phyloP scores from a whole-genome alignment of 2,113 vertebrate species.

The Spilogale gracilis region DNA sequence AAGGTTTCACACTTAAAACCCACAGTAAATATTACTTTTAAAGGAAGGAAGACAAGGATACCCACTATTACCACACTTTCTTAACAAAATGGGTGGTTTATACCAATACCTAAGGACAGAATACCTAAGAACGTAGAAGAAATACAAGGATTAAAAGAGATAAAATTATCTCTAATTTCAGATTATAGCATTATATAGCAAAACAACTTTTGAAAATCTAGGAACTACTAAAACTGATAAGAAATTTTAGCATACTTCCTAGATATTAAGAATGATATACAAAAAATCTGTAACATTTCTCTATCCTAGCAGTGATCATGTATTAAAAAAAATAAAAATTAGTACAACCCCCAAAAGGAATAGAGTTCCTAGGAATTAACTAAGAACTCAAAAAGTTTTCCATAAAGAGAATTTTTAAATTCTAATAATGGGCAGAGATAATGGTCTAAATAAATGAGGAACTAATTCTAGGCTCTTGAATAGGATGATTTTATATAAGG shows the following conservation, averaged over 20 bases:
- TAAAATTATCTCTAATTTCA: background rate
- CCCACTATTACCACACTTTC: background rate
- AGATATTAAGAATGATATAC: background rate
- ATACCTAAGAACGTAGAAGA: background rate
- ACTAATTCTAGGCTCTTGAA: background rate
- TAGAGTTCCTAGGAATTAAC: constrained; percentile 8
- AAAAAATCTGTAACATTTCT: background rate
- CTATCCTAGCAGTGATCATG: background rate
- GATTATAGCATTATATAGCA: background rate
- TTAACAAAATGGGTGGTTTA: background rate
- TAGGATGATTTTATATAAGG: background rate
- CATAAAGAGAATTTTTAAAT: background rate
- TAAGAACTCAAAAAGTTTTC: background rate
- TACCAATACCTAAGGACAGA: background rate
- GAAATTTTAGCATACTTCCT: background rate
- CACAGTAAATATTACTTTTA: background rate
- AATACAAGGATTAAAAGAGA: background rate
- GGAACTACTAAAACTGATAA: background rate
- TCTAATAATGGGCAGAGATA: background rate
- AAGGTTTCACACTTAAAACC: background rate
- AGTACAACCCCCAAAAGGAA: background rate
- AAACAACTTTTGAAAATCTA: background rate
- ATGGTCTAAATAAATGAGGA: constrained; percentile 18
- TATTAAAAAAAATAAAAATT: background rate
- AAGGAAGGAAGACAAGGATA: background rate